A percentile compares a stretch with the other conserved stretches of the same genome.
Conservation (phyloP, 2,113 vertebrate species). For the Mesembrinibis cayennensis region DNA sequence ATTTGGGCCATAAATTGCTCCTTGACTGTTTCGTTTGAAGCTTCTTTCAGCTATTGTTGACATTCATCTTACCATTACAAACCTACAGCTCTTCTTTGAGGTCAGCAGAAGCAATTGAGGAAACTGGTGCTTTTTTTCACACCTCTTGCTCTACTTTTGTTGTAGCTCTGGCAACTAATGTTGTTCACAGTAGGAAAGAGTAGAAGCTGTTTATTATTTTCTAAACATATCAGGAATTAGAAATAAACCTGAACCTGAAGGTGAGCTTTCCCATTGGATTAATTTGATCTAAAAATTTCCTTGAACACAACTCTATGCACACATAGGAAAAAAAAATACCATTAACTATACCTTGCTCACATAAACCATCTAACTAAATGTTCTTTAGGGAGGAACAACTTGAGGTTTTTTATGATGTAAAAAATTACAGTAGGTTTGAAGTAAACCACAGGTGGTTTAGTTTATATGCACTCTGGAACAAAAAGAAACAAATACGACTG, state of each 20-base stretch:
- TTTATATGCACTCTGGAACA: neutral
- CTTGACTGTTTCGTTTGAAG: constrained; percentile 19
- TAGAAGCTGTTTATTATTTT: neutral
- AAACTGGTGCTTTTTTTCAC: neutral
- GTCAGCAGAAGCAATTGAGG: neutral
- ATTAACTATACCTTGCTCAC: neutral
- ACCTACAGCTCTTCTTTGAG: neutral
- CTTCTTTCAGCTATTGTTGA: constrained; percentile 3
- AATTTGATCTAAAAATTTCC: neutral
- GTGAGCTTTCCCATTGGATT: neutral
- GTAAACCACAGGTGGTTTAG: neutral
- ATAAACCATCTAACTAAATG: neutral
- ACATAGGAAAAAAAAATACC: neutral
- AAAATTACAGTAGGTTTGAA: neutral
- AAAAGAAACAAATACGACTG: neutral
- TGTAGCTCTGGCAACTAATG: neutral
- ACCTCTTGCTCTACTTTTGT: neutral
- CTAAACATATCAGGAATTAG: neutral
- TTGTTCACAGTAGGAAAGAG: neutral
- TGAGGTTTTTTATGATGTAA: neutral
- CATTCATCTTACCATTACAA: constrained; percentile 2
- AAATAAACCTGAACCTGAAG: neutral
- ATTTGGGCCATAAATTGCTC: constrained; percentile 5
- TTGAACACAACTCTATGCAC: neutral
- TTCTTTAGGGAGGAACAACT: neutral